These are phyloP conservation scores for Masticophis lateralis DNA, from an alignment of 2,797 vertebrate species.

Conservation along the genomic window DNA sequence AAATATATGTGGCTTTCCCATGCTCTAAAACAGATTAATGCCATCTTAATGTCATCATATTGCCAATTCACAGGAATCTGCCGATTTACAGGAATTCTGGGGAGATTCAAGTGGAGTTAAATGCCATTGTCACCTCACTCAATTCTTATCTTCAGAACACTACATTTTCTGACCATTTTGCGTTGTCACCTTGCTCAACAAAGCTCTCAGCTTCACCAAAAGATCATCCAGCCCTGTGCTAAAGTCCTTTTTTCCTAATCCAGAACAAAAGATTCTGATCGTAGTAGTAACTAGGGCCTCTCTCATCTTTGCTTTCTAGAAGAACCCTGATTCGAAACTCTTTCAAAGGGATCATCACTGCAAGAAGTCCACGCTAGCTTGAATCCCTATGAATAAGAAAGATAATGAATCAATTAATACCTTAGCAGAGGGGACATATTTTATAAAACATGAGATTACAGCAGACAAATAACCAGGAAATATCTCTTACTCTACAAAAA, in stretches of 20 bases:
- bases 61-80: too few relatives aligned
- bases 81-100: background rate
- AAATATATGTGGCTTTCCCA: background rate
- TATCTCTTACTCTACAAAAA: background rate
- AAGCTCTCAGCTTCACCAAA: background rate
- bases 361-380: background rate
- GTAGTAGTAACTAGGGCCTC: background rate
- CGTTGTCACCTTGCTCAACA: background rate
- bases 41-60: too few relatives aligned
- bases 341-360: background rate
- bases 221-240: background rate
- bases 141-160: background rate
- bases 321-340: background rate
- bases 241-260: background rate
- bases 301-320: background rate
- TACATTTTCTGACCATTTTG: background rate
- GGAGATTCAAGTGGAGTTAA: background rate
- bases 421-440: background rate
- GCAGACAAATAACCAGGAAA: conserved; percentile 5
- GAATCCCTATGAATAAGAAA: conserved; percentile 12
- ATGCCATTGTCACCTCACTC: background rate
- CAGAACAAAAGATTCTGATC: background rate
- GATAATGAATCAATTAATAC: background rate
- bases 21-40: background rate
- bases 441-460: conserved; percentile 24